Evolutionary conservation across 2,888 invertebrate species (phyloP), one percentile per base, ranked within the genome.

Genomic region (Cacoxenus indagator): DNA sequence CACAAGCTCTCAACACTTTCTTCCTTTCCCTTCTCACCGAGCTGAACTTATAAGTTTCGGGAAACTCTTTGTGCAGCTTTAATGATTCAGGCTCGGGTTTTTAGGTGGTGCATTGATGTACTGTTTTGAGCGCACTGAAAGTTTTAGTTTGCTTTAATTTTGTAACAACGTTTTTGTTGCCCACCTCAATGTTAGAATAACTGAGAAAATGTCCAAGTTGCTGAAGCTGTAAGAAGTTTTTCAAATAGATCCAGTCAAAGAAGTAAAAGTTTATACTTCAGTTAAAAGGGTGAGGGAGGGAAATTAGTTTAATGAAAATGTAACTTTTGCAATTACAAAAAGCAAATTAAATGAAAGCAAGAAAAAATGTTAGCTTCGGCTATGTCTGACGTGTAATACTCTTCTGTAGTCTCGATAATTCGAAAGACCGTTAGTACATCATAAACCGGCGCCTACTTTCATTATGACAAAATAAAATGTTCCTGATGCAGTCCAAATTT

Each of bases 41-140:
- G 62, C 69, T 70, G 70, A 31, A 65, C 65, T n/a, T 65, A 54
- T 65, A 67, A 71, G 72, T 70, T 78, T 69, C 69, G 9, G 43
- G 61, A 71, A 80, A 82, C 77, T 78, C 76, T 76, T 75, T 73
- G 74, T 73, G 75, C 70, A 74, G 74, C 77, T 80, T 82, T 82
- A 80, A 80, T 82, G 76, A 75, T 74, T 74, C 72, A 22, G 70
- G 48, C 6, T 4, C 59, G 24, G 61, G 31, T 48, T 9, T 1
- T 31, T 9, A 8, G 0, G 27, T 57, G 29, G n/a, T 26, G 19
- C 6, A 17, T 57, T 57, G 57, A 57, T 27, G 4, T 29, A 9
- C 17, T 5, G 24, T 51, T 51, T 6, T 51, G n/a, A 9, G n/a
- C 22, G 17, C 51, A n/a, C 45, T 19, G 45, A 43, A 62, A 45